Base-by-base conservation (phyloP, 2,888 invertebrate genomes). In the Dryadula phaetusa region DNA sequence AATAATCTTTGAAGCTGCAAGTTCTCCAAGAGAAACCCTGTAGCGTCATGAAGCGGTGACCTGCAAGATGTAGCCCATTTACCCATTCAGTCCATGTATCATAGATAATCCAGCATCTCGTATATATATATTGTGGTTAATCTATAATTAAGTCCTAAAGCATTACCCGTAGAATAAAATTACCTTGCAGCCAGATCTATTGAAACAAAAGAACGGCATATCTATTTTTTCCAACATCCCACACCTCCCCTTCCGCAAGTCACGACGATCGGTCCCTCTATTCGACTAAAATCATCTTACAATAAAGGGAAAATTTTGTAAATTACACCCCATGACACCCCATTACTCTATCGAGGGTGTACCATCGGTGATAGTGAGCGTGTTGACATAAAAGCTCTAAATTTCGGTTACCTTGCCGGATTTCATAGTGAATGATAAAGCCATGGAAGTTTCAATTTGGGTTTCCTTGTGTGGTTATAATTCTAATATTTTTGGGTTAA, bases 221-320 rank as follows among this genome's bases (percentile, higher is more conserved):
- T 65, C 58, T 25, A 10, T 64, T 37, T 49, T n/a, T 64, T 64
- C 56, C 22, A 34, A 64, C 63, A 53, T 62, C 61, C 18, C 28
- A 25, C 46, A 16, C 10, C 28, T 67, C 73, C 83, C 82, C 82
- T 82, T 78, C 74, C 77, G 83, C 86, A 82, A 86, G 84, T 87
- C 86, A 85, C 82, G 81, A 71, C 76, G 76, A 82, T 79, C 81
- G 80, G 79, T 76, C 83, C 83, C 86, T 81, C 81, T 69, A 73
- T 84, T 79, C 77, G 78, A 80, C 82, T 76, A 76, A 82, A 86
- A 87, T 87, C 85, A 84, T 86, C 83, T 84, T 80, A 87, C 84
- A 88, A 86, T 87, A 84, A 84, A 84, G 88, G 85, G 88, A 84
- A 84, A 83, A 83, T 86, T 83, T 85, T 84, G 82, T 85, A 84